phyloP scores from a whole-genome alignment of 2,797 vertebrate genomes.

The Pseudocheirus occidentalis region DNA sequence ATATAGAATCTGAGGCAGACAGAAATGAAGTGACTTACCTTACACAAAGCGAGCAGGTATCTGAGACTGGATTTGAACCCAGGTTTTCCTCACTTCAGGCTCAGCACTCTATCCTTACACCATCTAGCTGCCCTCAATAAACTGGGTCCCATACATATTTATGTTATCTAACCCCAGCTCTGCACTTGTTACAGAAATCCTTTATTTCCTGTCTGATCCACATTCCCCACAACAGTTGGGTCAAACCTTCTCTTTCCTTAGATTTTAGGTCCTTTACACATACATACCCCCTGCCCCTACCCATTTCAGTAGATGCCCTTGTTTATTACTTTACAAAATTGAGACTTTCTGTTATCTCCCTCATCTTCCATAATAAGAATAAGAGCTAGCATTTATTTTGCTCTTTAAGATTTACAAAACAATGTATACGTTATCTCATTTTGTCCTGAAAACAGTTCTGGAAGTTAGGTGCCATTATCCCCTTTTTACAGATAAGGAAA shows the following conservation, averaged over 20 bases:
- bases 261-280: too few relatives aligned
- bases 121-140: neutral
- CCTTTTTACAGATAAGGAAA: neutral
- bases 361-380: neutral
- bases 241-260: too few relatives aligned
- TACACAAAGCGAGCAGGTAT: neutral
- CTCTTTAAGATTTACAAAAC: too few relatives aligned
- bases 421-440: neutral
- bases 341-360: too few relatives aligned
- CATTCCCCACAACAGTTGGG: neutral
- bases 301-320: too few relatives aligned
- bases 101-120: neutral
- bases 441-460: neutral
- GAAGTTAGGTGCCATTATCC: neutral
- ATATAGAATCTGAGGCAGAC: neutral
- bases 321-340: too few relatives aligned
- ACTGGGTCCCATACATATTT: too few relatives aligned
- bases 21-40: neutral
- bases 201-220: neutral
- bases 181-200: too few relatives aligned
- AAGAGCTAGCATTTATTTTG: neutral
- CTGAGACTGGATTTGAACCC: neutral
- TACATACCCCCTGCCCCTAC: too few relatives aligned
- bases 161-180: too few relatives aligned
- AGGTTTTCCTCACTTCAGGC: neutral